A percentile compares a stretch with the other conserved stretches of the same genome.
Conservation (phyloP, 2,888 invertebrate genomes). For the Sylvicola cinctus region DNA sequence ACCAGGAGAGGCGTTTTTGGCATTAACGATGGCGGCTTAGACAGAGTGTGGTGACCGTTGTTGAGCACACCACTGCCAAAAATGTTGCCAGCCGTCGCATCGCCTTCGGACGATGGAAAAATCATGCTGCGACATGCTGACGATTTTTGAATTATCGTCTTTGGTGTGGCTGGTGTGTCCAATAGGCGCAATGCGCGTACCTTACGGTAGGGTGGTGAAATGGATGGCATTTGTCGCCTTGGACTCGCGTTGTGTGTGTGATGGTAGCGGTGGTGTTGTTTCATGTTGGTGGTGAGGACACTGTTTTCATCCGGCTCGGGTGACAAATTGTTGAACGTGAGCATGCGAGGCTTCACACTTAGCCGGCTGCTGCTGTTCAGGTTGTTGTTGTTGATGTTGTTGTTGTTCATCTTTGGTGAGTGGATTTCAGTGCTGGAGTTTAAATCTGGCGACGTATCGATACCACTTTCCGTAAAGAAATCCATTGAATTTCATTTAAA, state of each 20-base stretch:
- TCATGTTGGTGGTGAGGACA: no score
- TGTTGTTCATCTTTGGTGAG: slow-evolving; percentile 7
- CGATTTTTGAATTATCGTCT: slow-evolving; percentile 32
- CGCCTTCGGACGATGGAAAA: no score
- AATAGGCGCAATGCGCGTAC: slow-evolving; percentile 47
- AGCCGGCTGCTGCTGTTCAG: no score
- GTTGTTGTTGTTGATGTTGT: no score
- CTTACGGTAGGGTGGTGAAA: slow-evolving; percentile 34
- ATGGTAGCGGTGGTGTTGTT: background rate
- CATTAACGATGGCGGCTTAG: background rate
- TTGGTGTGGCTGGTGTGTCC: slow-evolving; percentile 72
- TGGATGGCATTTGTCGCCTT: slow-evolving; percentile 8
- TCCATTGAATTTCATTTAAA: no score
- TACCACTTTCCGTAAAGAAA: slow-evolving; percentile 9
- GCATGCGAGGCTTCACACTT: slow-evolving; percentile 19
- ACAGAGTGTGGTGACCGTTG: background rate
- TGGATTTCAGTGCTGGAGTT: slow-evolving; percentile 10
- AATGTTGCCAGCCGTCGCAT: no score
- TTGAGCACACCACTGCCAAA: no score
- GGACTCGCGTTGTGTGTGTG: slow-evolving; percentile 5
- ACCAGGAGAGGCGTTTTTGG: background rate
- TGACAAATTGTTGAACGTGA: slow-evolving; percentile 21
- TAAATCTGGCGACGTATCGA: slow-evolving; percentile 11
- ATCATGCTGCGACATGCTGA: no score
- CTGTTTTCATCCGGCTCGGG: slow-evolving; percentile 7